phyloP scores from a whole-genome alignment of 2,888 invertebrate species.

The Drosophila affinis region DNA sequence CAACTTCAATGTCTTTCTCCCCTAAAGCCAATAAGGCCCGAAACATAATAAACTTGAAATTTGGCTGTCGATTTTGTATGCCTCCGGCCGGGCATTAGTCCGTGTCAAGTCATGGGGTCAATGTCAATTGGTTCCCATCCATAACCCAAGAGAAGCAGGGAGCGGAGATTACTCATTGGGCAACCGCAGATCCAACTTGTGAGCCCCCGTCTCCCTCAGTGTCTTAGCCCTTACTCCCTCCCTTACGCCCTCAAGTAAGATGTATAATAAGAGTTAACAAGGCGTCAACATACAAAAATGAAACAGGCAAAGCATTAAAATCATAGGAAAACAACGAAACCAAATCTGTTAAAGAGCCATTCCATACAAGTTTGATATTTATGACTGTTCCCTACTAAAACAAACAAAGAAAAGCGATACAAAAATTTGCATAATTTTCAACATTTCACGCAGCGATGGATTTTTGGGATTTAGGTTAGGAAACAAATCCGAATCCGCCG shows the following conservation, averaged over 20 bases:
- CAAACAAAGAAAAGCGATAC: conserved; percentile 65
- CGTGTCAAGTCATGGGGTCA: conserved; percentile 57
- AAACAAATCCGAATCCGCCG: conserved; percentile 64
- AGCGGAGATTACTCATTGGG: conserved; percentile 32
- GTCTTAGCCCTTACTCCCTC: not conserved
- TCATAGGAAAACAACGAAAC: conserved; percentile 16
- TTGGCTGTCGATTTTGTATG: not conserved
- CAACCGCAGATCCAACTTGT: conserved; percentile 31
- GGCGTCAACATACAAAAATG: conserved; percentile 57
- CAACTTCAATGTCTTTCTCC: no score
- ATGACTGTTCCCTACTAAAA: conserved; percentile 46
- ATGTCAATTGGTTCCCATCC: conserved; percentile 53
- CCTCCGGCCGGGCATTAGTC: conserved; percentile 41
- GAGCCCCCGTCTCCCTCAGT: not conserved
- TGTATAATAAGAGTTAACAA: conserved; percentile 50
- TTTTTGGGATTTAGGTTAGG: conserved; percentile 28
- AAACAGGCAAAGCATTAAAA: conserved; percentile 39
- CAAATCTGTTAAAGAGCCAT: conserved; percentile 31
- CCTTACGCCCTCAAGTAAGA: not conserved
- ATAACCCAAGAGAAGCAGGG: conserved; percentile 4
- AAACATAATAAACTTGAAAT: no score
- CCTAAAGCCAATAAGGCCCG: no score
- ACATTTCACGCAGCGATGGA: conserved; percentile 53
- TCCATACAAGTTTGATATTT: conserved; percentile 30
- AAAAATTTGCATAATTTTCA: conserved; percentile 68